phyloP scores from a whole-genome alignment of 2,113 vertebrate genomes.

The Regulus satrapa region DNA sequence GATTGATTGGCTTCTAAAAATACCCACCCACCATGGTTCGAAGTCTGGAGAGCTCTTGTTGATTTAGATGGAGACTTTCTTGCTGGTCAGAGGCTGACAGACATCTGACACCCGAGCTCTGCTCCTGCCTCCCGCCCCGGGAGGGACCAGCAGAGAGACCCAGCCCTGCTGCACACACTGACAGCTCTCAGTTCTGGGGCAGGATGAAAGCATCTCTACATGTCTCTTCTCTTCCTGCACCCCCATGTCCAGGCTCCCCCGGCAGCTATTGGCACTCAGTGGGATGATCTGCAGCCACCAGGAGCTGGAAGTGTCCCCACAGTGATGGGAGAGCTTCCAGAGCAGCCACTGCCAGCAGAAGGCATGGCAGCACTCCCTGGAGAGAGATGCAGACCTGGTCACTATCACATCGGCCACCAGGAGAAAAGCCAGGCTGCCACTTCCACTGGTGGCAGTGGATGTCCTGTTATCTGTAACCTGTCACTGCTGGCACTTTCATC shows the following conservation, averaged over 20 bases:
- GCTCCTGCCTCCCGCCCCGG: not conserved
- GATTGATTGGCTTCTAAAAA: slow-evolving; percentile 72
- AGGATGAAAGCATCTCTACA: not conserved
- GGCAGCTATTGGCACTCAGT: not conserved
- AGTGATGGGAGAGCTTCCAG: not conserved
- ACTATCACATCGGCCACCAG: not conserved
- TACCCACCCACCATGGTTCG: slow-evolving; percentile 1
- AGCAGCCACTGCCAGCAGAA: not conserved
- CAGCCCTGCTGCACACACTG: not conserved
- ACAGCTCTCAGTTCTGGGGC: not conserved
- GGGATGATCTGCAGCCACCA: not conserved
- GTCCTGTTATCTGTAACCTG: not conserved
- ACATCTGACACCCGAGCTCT: not conserved
- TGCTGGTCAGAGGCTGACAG: slow-evolving; percentile 15
- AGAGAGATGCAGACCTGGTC: not conserved
- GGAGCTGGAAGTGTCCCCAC: not conserved
- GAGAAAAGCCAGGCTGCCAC: not conserved
- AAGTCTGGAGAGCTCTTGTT: slow-evolving; percentile 42
- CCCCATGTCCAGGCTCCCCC: not conserved
- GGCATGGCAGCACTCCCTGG: not conserved
- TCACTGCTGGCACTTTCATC: not conserved
- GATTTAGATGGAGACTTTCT: slow-evolving; percentile 47
- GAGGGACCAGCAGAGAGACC: not conserved
- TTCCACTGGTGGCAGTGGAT: not conserved
- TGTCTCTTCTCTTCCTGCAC: not conserved